Conservation (phyloP, 2,888 invertebrate genomes). For the Colletes collaris region DNA sequence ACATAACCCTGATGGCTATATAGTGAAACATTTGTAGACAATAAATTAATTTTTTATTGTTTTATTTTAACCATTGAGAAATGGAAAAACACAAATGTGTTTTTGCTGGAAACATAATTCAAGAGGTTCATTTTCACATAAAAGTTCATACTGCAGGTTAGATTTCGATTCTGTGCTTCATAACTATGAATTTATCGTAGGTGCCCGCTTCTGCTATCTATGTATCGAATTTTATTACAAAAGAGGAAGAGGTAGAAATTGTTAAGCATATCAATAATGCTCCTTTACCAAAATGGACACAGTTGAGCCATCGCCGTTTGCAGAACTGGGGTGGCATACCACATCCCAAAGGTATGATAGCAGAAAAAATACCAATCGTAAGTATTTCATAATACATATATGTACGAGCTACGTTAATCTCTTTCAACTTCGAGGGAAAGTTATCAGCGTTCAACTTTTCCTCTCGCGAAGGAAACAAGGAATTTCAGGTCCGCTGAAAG, state of each 20-base stretch:
- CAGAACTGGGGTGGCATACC: slow-evolving; percentile 99
- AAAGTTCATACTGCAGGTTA: slow-evolving; percentile 35
- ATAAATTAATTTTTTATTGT: neutral
- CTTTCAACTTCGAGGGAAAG: no score
- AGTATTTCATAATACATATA: slow-evolving; percentile 38
- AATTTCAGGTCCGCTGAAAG: no score
- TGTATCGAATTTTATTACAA: slow-evolving; percentile 93
- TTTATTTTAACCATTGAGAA: neutral
- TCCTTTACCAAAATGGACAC: slow-evolving; percentile 98
- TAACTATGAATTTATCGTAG: slow-evolving; percentile 75
- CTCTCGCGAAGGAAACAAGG: no score
- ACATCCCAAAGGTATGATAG: slow-evolving; percentile 96
- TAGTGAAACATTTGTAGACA: neutral
- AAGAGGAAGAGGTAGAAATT: slow-evolving; percentile 89
- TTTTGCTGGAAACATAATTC: slow-evolving; percentile 37
- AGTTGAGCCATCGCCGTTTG: slow-evolving; percentile 93
- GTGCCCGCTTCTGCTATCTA: slow-evolving; percentile 89
- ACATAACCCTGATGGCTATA: neutral
- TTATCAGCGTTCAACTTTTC: neutral
- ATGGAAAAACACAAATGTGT: slow-evolving; percentile 42
- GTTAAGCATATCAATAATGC: slow-evolving; percentile 89
- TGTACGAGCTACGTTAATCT: neutral
- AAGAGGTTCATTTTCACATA: slow-evolving; percentile 49
- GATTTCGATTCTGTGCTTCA: slow-evolving; percentile 12
- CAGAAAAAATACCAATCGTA: slow-evolving; percentile 91